These are phyloP conservation scores for Sinocyclocheilus anophthalmus DNA, from an alignment of 2,113 vertebrate species.

Conservation along the genomic window DNA sequence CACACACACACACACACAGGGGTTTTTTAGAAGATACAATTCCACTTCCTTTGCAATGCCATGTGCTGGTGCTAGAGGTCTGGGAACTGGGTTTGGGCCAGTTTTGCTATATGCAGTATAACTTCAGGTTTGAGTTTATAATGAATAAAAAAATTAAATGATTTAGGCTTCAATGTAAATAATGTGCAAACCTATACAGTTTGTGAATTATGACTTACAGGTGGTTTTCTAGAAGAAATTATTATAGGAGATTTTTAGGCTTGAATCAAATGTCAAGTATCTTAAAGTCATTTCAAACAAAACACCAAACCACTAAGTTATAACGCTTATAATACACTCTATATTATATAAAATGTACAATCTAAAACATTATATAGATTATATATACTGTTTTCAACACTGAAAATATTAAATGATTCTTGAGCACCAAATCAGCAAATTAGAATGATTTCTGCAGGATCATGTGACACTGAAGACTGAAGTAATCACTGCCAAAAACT, in stretches of 20 bases:
- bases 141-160: neutral
- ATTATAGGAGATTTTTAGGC: neutral
- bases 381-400: no score
- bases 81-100: neutral
- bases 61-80: neutral
- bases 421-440: neutral
- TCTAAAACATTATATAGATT: no score
- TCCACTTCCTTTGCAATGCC: conserved; percentile 45
- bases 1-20: conserved; percentile 25
- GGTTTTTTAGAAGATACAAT: conserved; percentile 41
- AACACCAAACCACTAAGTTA: neutral
- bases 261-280: neutral
- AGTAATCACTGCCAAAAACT: no score
- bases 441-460: neutral
- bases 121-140: neutral
- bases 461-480: no score
- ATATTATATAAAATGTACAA: no score
- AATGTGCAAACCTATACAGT: neutral
- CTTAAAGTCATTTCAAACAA: neutral
- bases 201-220: neutral
- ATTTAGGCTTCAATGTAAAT: neutral
- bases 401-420: neutral
- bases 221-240: neutral
- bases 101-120: neutral
- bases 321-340: neutral